Base-by-base conservation (phyloP, 2,113 vertebrate genomes). In the Nettapus auritus region DNA sequence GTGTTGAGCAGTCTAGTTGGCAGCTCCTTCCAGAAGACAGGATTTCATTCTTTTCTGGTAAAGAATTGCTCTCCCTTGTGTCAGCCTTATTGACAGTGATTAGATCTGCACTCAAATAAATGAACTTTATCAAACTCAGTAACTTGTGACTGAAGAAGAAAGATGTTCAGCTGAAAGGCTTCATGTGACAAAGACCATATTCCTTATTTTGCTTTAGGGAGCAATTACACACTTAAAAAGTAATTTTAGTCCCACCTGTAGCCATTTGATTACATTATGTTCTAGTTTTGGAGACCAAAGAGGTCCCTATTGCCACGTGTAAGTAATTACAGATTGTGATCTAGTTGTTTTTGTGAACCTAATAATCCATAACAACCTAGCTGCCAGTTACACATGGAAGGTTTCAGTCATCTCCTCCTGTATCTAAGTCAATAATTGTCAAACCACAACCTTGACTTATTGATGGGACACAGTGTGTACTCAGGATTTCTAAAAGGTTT, bases 321-420 rank as follows among this genome's bases (percentile, higher is more conserved):
- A 93, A 93, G 81, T 76, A 93, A 88, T 95, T 95, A 92, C 57
- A 88, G 80, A 94, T 90, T 89, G 68, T 82, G 73, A 93, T 96
- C 86, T 83, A 50, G 86, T 71, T 80, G 85, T 67, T 94, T 93
- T 81, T 90, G 57, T 68, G 77, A 90, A 60, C 73, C 73, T 92
- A 92, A 95, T 88, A 96, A 96, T 92, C 76, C 90, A 81, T 96
- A 94, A 79, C 86, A 86, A 62, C 34, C 22, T 56, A 48, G 66
- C 64, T 55, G 42, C 76, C 42, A 88, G 77, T 75, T 93, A 86
- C 82, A 93, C 31, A 59, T 81, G 48, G 73, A 88, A 96, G 36
- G 55, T 86, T 88, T 95, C 88, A 86, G 59, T 46, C 6, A 0
- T 69, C 62, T 90, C 88, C 80, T 93, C 71, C 73, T 76, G 34